Base-by-base conservation (phyloP, 2,888 invertebrate genomes). In the Nemotelus pantherinus region DNA sequence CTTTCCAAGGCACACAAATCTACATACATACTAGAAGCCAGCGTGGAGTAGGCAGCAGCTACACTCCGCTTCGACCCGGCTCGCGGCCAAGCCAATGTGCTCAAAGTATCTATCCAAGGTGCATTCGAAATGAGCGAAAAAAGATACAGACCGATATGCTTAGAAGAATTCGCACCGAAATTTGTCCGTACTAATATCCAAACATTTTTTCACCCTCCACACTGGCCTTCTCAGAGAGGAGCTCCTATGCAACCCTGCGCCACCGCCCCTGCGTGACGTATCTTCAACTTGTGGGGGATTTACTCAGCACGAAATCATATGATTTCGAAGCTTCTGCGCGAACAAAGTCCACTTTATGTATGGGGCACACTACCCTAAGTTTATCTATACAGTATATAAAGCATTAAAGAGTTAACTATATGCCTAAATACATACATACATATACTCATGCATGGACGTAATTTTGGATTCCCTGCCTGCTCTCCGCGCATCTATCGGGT, bases 241-340 rank as follows among this genome's bases (percentile, higher is more conserved):
- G 39, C 63, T 10, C 63, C 63, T 58, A 5, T 6, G 5, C 63
- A 25, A 25, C 43, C 41, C 63, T 63, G 57, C 43, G 25, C 63
- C 25, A 4, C 63, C 9, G 9, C 63, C 43, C 39, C 3, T 43
- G 39, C 41, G 5, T 41, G 25, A 5, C 2, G 3, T 70, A 70
- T 70, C 70, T 70, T 4, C 6, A 39, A 5, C 43, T 7, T 9
- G 53, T 47, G 39, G 63, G 63, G 74, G 63, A 63, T 48, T 74
- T 60, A 63, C 48, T 63, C 57, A 60, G 47, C 63, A 25, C 60
- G 60, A 74, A 74, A 74, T 74, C 74, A 74, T 74, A 74, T 74
- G 74, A 74, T 74, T 74, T 74, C 9, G 60, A 60, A 60, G 74
- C 74, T 74, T 74, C 74, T 74, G 74, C 74, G 74, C 74, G 74